Percentiles rank a stretch among this genome's conserved stretches.
phyloP scores from a whole-genome alignment of 2,797 vertebrate species.

The Heterohyrax brucei region DNA sequence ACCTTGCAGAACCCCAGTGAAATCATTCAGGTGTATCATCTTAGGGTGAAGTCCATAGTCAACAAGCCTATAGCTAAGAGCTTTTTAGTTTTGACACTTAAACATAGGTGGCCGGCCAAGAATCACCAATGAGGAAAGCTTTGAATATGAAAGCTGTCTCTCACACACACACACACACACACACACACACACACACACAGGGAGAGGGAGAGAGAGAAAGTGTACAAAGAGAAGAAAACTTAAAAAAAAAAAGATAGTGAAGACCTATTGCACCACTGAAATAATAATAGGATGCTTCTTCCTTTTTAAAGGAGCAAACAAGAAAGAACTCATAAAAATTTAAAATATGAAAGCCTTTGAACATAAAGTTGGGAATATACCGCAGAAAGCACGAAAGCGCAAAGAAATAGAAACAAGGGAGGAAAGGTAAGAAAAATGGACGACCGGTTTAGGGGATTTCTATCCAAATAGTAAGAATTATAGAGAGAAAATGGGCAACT shows the following conservation, averaged over 20 bases:
- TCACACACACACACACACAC: not conserved
- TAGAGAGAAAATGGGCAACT: conserved; percentile 34
- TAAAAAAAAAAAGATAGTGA: not conserved
- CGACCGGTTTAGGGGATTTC: not conserved
- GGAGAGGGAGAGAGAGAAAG: not conserved
- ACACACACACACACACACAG: not conserved
- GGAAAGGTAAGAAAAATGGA: not conserved
- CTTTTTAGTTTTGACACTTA: not conserved
- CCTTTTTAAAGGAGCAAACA: not conserved
- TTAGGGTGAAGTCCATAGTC: not conserved
- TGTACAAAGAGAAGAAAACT: not conserved
- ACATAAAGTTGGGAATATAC: conserved; percentile 13
- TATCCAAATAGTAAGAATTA: not conserved
- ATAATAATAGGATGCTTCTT: not conserved
- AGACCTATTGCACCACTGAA: not conserved
- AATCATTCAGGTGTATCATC: not conserved
- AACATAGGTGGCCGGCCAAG: not conserved
- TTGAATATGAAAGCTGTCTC: not conserved
- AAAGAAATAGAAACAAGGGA: conserved; percentile 6
- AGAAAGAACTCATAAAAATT: not conserved
- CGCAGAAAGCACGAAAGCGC: conserved; percentile 37
- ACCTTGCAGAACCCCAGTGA: not conserved
- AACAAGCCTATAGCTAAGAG: not conserved
- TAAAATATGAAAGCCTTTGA: conserved; percentile 17
- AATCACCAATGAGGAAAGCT: not conserved